Conservation (phyloP, 1,140 invertebrate species). For the Lepidotrigona ventralis region DNA sequence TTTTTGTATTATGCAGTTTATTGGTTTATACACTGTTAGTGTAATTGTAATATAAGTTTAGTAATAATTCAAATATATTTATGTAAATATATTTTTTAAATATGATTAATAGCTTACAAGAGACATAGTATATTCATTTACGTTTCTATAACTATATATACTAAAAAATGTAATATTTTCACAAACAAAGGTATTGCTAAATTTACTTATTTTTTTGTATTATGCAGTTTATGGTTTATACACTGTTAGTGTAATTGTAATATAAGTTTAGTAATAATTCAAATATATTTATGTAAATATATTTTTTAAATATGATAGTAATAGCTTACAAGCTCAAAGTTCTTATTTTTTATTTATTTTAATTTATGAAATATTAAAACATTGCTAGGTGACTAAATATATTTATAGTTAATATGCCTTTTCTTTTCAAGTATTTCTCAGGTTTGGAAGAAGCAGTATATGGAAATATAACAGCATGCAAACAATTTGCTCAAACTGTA, state of each 20-base stretch:
- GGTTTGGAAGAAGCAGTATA: slow-evolving; percentile 98
- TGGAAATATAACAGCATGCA: slow-evolving; percentile 97
- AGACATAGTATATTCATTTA: slow-evolving; percentile 32
- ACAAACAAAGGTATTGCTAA: not conserved
- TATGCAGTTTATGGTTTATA: not conserved
- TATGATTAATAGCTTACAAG: not conserved
- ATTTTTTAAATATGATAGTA: not conserved
- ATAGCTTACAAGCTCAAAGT: not conserved
- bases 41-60: slow-evolving; percentile 20
- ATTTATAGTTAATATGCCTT: not conserved
- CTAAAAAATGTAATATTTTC: not conserved
- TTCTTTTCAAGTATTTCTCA: slow-evolving; percentile 89
- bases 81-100: not conserved
- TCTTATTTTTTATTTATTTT: slow-evolving; percentile 29
- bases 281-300: slow-evolving; percentile 1
- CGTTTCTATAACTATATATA: not conserved
- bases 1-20: not conserved
- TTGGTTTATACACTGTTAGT: slow-evolving; percentile 18
- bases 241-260: slow-evolving; percentile 25
- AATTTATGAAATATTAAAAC: not conserved
- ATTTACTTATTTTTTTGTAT: not conserved
- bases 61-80: slow-evolving; percentile 10
- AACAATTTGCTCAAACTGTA: slow-evolving; percentile 95
- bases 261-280: slow-evolving; percentile 5
- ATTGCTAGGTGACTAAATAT: slow-evolving; percentile 10